phyloP scores from a whole-genome alignment of 2,888 invertebrate species.

The Aplocera efformata region DNA sequence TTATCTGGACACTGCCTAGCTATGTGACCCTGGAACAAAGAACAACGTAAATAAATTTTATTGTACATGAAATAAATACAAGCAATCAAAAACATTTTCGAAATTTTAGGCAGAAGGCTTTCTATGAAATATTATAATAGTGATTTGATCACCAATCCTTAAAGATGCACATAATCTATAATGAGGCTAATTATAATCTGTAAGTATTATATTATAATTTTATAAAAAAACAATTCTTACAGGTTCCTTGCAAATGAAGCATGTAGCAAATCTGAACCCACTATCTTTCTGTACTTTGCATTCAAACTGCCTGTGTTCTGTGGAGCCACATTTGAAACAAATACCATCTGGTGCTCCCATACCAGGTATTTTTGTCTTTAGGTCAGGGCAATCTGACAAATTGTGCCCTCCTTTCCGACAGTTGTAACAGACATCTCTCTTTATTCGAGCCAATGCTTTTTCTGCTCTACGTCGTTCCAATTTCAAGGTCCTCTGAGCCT shows the following conservation, averaged over 20 bases:
- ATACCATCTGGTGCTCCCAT: slow-evolving; percentile 82
- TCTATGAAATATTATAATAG: no score
- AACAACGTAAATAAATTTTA: no score
- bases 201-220: no score
- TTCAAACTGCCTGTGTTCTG: slow-evolving; percentile 89
- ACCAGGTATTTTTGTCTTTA: slow-evolving; percentile 75
- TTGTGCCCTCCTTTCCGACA: slow-evolving; percentile 89
- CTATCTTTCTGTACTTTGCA: slow-evolving; percentile 84
- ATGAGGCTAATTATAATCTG: no score
- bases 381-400: slow-evolving; percentile 89
- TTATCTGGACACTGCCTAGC: slow-evolving; percentile 94
- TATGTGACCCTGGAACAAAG: slow-evolving; percentile 90
- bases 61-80: no score
- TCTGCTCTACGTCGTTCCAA: slow-evolving; percentile 86
- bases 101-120: no score
- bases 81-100: no score
- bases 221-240: slow-evolving; percentile 42
- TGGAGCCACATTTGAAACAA: slow-evolving; percentile 94
- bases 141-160: no score
- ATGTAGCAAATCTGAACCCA: slow-evolving; percentile 90
- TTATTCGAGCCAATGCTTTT: slow-evolving; percentile 83
- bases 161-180: no score
- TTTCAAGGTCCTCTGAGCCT: slow-evolving; percentile 84
- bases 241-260: slow-evolving; percentile 92
- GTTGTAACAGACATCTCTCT: slow-evolving; percentile 88